Evolutionary conservation across 2,797 vertebrate genomes (phyloP), one percentile per base, ranked within the genome.

Genomic region (Caiman crocodilus): DNA sequence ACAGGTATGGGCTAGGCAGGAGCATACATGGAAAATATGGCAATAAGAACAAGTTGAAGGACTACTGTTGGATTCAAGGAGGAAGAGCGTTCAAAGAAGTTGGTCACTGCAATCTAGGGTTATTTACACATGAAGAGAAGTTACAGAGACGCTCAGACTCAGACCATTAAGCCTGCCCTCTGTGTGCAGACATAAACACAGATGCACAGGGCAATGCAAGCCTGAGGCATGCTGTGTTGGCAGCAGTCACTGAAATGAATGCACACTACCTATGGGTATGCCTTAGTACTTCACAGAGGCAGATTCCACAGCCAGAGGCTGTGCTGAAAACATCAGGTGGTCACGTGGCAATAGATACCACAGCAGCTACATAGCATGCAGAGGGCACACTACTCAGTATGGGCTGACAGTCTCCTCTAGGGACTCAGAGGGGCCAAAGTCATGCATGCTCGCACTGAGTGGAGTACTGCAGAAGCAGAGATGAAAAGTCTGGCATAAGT

Each of bases 1-100:
- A 2, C 2, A 13, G 18, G 30, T 63, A 4, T 25, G 11, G 42
- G 7, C n/a, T 65, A 30, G 21, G 30, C 2, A 11, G 14, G 7
- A 2, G 0, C 5, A 10, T 1, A 20, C 57, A 50, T 0, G 0
- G 14, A 60, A 23, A 13, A 26, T 64, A 42, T 25, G 20, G 4
- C 25, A 25, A 73, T 73, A 73, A 21, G 69, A 73, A 10, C 13
- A 32, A 73, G 35, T 50, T 73, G 35, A 73, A 84, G 79, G 87
- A 69, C 2, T 4, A 12, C 30, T 30, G 1, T 4, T 2, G 23
- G 14, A 2, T n/a, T 50, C 10, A 58, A 65, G 35, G 28, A 82
- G 76, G 50, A 84, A 77, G 25, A 30, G 7, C 0, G 0, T 5
- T 64, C 7, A 35, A 32, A 18, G 32, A 42, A 23, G 14, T n/a